Evolutionary conservation across 2,113 vertebrate genomes (phyloP).

Genomic region (Corythornis madagascariensis): DNA sequence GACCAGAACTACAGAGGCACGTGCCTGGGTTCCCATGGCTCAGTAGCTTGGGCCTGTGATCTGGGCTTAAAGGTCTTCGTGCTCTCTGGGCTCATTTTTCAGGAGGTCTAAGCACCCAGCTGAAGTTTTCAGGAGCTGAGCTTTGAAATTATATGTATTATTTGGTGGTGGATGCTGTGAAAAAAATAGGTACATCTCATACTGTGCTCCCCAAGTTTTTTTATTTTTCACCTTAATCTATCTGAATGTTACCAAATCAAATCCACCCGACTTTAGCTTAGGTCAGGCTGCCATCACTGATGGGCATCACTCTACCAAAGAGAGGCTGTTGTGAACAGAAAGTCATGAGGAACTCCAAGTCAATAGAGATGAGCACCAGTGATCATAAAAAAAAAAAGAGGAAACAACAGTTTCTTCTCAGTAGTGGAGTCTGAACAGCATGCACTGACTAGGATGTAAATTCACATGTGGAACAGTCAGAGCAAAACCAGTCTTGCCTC

Average conservation of each 20-base stretch:
- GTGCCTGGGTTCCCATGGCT: not conserved
- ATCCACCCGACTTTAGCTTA: not conserved
- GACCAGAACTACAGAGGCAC: not conserved
- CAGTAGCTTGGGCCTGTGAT: not conserved
- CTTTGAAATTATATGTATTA: not conserved
- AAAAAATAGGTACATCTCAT: not conserved
- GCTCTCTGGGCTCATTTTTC: not conserved
- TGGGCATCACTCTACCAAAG: not conserved
- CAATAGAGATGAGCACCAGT: not conserved
- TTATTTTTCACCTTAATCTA: not conserved
- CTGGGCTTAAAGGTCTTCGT: not conserved
- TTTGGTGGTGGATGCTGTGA: not conserved
- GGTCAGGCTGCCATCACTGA: not conserved
- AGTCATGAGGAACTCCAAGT: not conserved
- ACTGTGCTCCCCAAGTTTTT: not conserved
- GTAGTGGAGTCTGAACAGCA: not conserved
- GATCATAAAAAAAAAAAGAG: not conserved
- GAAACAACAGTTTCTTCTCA: not conserved
- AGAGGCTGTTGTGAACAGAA: not conserved
- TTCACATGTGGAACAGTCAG: not conserved
- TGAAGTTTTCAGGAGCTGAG: not conserved
- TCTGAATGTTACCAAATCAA: not conserved
- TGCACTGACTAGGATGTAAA: not conserved
- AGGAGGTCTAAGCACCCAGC: not conserved
- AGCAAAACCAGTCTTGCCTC: not conserved